These are phyloP conservation scores for Crocallis elinguaria DNA, from an alignment of 2,888 invertebrate genomes.

Conservation along the genomic window DNA sequence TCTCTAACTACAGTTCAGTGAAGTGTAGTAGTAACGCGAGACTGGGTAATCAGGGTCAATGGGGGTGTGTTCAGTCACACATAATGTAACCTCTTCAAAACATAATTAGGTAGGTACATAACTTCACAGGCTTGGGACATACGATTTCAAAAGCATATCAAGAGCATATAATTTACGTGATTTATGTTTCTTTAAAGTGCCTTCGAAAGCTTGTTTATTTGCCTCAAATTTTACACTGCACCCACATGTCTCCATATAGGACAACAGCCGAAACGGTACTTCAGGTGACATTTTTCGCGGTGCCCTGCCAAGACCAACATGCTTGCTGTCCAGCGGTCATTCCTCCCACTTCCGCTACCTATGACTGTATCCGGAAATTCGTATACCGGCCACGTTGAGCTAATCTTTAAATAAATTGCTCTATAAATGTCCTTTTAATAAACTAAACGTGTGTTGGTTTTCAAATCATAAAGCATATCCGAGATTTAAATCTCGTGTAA, in stretches of 20 bases:
- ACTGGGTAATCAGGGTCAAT: constrained; percentile 39
- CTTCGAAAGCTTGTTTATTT: background rate
- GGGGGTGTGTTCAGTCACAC: constrained; percentile 37
- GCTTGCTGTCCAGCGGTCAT: constrained; percentile 57
- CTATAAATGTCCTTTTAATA: constrained; percentile 10
- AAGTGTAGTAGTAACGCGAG: constrained; percentile 40
- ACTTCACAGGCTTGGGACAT: background rate
- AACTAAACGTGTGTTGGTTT: background rate
- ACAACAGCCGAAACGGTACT: constrained; percentile 23
- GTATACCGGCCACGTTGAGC: constrained; percentile 46
- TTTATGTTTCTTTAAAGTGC: background rate
- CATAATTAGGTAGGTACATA: background rate
- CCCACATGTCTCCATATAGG: constrained; percentile 4
- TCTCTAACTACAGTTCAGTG: constrained; percentile 30
- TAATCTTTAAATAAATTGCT: constrained; percentile 28
- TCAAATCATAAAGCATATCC: too few species aligned
- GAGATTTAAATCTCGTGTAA: too few species aligned
- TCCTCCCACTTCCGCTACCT: constrained; percentile 63
- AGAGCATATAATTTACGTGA: background rate
- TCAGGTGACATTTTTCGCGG: constrained; percentile 55
- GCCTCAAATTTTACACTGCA: background rate
- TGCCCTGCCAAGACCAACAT: constrained; percentile 45
- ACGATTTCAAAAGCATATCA: background rate
- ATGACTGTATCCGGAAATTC: constrained; percentile 57
- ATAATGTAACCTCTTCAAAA: constrained; percentile 22